Percentiles rank a stretch among this genome's conserved stretches.
Conservation (phyloP, 2,888 invertebrate genomes). For the Pristionchus maxplancki region DNA sequence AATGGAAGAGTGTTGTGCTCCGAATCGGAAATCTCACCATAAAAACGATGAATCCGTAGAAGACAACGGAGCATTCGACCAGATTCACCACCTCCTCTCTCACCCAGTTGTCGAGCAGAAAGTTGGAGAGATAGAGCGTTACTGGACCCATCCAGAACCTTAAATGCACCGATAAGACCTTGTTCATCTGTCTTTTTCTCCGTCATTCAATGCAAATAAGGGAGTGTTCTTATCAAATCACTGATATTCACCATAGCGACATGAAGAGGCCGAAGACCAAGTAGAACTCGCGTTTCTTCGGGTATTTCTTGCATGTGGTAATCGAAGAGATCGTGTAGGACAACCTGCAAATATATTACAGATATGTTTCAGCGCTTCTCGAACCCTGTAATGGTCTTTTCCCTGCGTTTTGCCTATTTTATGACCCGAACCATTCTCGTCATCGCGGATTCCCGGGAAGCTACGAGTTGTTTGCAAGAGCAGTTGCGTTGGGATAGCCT, state of each 20-base stretch:
- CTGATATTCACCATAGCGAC: conserved; percentile 85
- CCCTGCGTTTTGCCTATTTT: background rate
- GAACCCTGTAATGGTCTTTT: too few species aligned
- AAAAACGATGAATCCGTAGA: conserved; percentile 85
- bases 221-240: background rate
- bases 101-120: conserved; percentile 88
- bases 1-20: background rate
- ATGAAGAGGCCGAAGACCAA: conserved; percentile 88
- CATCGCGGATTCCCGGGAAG: background rate
- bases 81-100: conserved; percentile 86
- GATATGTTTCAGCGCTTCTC: conserved; percentile 53
- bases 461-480: background rate
- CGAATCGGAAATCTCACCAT: conserved; percentile 80
- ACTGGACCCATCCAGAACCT: conserved; percentile 89
- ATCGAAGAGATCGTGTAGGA: conserved; percentile 85
- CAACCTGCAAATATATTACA: conserved; percentile 83
- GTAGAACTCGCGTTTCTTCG: conserved; percentile 89
- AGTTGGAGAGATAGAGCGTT: conserved; percentile 87
- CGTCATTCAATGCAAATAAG: too few species aligned
- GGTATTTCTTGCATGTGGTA: conserved; percentile 89
- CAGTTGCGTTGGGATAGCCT: background rate
- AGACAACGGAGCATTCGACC: conserved; percentile 84
- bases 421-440: background rate
- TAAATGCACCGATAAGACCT: background rate
- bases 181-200: background rate